Evolutionary conservation across 2,888 invertebrate genomes (phyloP).

Genomic region (Chrysolina oricalcia): DNA sequence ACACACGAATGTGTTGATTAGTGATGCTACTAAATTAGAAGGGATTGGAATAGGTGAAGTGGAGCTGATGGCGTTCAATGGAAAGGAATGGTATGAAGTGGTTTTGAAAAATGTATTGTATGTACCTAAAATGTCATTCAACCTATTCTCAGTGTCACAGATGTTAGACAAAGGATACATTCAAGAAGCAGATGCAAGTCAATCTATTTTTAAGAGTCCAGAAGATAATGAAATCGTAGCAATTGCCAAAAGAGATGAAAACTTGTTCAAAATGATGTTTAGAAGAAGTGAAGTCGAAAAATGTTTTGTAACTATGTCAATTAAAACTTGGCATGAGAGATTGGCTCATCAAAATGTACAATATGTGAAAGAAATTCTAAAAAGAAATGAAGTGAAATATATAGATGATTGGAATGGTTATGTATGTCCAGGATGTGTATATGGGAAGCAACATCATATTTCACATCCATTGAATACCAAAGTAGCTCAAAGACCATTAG

Average conservation of each 20-base stretch:
- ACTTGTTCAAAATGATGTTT: slow-evolving; percentile 39
- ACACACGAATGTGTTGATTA: slow-evolving; percentile 39
- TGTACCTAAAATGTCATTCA: slow-evolving; percentile 33
- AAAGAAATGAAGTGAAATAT: slow-evolving; percentile 32
- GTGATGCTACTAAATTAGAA: slow-evolving; percentile 55
- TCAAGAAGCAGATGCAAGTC: slow-evolving; percentile 27
- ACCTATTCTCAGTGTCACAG: slow-evolving; percentile 28
- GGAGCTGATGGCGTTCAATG: slow-evolving; percentile 54
- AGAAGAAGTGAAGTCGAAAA: slow-evolving; percentile 24
- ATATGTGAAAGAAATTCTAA: slow-evolving; percentile 29
- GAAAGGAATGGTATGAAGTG: slow-evolving; percentile 55
- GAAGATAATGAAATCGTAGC: slow-evolving; percentile 40
- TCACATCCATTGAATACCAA: slow-evolving; percentile 57
- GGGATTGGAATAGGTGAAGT: slow-evolving; percentile 57
- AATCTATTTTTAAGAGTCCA: slow-evolving; percentile 21
- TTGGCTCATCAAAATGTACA: slow-evolving; percentile 30
- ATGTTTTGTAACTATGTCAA: slow-evolving; percentile 23
- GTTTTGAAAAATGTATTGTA: too few species aligned
- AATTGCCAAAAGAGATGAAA: slow-evolving; percentile 47
- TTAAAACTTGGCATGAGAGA: slow-evolving; percentile 25
- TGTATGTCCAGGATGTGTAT: slow-evolving; percentile 41
- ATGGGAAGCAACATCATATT: slow-evolving; percentile 48
- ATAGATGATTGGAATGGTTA: slow-evolving; percentile 43
- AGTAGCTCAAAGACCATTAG: slow-evolving; percentile 51
- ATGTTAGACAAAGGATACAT: slow-evolving; percentile 29